Evolutionary conservation across 2,888 invertebrate genomes (phyloP).

Genomic region (Iphiclides podalirius): DNA sequence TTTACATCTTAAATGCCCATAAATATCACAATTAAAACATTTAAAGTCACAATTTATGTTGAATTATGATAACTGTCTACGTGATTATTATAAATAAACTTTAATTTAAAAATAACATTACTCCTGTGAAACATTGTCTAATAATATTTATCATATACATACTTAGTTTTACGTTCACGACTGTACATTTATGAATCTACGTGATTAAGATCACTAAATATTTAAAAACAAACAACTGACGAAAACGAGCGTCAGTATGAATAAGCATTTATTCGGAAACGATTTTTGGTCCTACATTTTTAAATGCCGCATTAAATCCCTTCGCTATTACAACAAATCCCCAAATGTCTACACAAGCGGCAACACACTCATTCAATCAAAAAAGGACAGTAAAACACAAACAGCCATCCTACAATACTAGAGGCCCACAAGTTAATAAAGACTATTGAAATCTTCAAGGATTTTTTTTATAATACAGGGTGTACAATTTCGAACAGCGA

Average conservation of each 20-base stretch:
- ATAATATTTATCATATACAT: neutral
- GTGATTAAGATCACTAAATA: neutral
- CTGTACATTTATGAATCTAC: constrained; percentile 15
- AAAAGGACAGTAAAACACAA: neutral
- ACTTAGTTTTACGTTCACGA: neutral
- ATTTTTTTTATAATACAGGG: neutral
- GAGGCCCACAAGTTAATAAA: neutral
- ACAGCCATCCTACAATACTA: neutral
- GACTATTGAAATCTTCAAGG: neutral
- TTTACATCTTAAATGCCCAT: constrained; percentile 29
- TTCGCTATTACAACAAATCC: neutral
- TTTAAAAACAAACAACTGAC: neutral
- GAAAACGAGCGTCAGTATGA: constrained; percentile 5
- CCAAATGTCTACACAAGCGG: constrained; percentile 8
- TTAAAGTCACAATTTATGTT: neutral
- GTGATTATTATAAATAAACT: neutral
- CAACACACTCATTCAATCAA: too few species aligned
- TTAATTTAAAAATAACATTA: neutral
- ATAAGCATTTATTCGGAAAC: constrained; percentile 1
- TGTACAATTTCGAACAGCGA: neutral
- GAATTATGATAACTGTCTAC: constrained; percentile 7
- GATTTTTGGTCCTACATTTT: constrained; percentile 19
- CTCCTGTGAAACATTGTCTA: neutral
- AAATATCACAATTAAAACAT: constrained; percentile 67
- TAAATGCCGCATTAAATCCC: neutral